Conservation (phyloP, 2,797 vertebrate species). For the Tadarida brasiliensis region DNA sequence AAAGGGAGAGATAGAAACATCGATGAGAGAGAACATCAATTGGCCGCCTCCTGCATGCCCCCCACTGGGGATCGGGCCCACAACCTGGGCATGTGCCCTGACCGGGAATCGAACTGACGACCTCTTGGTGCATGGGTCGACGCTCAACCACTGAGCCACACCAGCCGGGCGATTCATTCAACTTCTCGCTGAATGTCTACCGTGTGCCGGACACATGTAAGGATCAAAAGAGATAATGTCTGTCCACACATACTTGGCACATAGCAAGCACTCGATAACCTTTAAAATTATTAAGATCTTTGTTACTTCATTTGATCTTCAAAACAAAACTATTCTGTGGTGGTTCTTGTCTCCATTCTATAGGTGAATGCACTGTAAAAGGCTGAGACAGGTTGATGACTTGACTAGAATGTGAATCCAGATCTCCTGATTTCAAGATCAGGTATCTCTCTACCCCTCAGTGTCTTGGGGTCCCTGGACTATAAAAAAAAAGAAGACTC, state of each 20-base stretch:
- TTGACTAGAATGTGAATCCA: background rate
- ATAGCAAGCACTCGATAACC: background rate
- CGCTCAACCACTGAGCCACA: no score
- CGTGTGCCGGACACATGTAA: background rate
- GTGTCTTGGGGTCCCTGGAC: background rate
- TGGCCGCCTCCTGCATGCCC: no score
- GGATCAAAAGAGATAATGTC: background rate
- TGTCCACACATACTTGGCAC: background rate
- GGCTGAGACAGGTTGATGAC: background rate
- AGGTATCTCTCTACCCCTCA: background rate
- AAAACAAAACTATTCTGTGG: background rate
- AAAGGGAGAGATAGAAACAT: no score
- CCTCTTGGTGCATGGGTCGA: no score
- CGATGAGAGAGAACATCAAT: no score
- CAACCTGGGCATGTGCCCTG: no score
- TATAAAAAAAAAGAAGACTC: background rate
- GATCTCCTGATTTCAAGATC: constrained; percentile 10
- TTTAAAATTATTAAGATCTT: background rate
- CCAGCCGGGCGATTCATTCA: background rate
- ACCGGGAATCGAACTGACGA: no score
- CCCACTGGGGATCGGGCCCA: no score
- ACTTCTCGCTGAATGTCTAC: background rate
- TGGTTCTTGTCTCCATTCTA: background rate
- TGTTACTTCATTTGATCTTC: constrained; percentile 23
- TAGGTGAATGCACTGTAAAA: background rate